Percentiles rank a stretch among this genome's conserved stretches.
These are phyloP conservation scores for Magallana gigas DNA, from an alignment of 1,140 invertebrate genomes.

Conservation along the genomic window DNA sequence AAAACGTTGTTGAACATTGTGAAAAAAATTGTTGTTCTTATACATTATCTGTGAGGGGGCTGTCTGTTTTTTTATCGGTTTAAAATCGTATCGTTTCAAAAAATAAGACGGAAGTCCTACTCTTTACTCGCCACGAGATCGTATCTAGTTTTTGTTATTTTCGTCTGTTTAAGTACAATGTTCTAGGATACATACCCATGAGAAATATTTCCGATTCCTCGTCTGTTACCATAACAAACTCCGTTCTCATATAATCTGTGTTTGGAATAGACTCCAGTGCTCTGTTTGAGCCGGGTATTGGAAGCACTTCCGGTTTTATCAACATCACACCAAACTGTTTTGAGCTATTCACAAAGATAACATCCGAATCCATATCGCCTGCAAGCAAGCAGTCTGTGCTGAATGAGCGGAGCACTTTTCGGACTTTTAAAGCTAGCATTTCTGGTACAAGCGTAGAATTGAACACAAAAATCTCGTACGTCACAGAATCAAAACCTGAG, in stretches of 20 bases:
- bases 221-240: constrained; percentile 2
- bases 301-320: not conserved
- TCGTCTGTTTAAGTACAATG: too few relatives aligned
- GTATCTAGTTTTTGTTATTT: too few relatives aligned
- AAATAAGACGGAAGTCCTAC: too few relatives aligned
- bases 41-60: too few relatives aligned
- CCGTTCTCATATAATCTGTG: not conserved
- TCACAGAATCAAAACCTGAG: not conserved
- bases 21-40: too few relatives aligned
- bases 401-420: not conserved
- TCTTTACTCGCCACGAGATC: too few relatives aligned
- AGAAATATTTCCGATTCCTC: not conserved
- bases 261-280: not conserved
- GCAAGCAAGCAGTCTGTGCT: not conserved
- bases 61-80: too few relatives aligned
- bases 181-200: not conserved
- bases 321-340: not conserved
- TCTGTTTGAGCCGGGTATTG: not conserved
- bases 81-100: too few relatives aligned
- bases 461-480: not conserved
- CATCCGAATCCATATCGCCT: not conserved
- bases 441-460: not conserved
- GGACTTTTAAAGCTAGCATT: not conserved
- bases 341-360: constrained; percentile 25
- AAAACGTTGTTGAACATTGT: too few relatives aligned